Conservation (phyloP, 1,140 invertebrate species). For the Bactericera cockerelli region DNA sequence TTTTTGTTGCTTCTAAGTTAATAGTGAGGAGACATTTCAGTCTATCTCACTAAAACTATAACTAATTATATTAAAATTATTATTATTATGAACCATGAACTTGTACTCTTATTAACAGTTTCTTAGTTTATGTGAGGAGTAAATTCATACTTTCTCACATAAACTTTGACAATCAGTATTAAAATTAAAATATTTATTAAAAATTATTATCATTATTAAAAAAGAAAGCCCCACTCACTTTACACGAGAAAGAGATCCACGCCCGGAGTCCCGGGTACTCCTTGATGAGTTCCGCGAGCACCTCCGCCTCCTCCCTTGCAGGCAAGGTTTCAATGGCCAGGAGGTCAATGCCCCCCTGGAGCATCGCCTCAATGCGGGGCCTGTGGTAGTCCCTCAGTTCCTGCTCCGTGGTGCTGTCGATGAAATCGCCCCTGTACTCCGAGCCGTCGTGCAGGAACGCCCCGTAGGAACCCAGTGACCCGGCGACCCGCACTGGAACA, state of each 20-base stretch:
- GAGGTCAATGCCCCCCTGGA: conserved; percentile 61
- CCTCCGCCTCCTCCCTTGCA: conserved; percentile 57
- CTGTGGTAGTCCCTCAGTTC: conserved; percentile 63
- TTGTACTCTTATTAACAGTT: too few relatives aligned
- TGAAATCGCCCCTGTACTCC: conserved; percentile 73
- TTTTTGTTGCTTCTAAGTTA: too few relatives aligned
- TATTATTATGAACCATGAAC: too few relatives aligned
- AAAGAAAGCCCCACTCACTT: too few relatives aligned
- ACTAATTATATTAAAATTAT: too few relatives aligned
- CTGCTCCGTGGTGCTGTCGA: conserved; percentile 43
- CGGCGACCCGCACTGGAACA: conserved; percentile 40
- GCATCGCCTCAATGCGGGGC: conserved; percentile 50
- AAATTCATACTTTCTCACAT: too few relatives aligned
- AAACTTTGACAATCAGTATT: too few relatives aligned
- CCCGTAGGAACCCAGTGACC: conserved; percentile 78
- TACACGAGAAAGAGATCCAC: conserved; percentile 70
- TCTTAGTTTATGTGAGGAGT: too few relatives aligned
- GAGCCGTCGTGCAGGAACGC: conserved; percentile 70
- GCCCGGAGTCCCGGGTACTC: conserved; percentile 51
- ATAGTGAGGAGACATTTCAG: too few relatives aligned
- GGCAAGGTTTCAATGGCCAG: conserved; percentile 80
- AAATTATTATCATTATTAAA: too few relatives aligned
- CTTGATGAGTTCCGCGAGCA: conserved; percentile 52
- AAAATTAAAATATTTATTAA: too few relatives aligned
- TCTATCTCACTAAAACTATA: too few relatives aligned